Evolutionary conservation across 2,113 vertebrate genomes (phyloP).

Genomic region (Pavo muticus): DNA sequence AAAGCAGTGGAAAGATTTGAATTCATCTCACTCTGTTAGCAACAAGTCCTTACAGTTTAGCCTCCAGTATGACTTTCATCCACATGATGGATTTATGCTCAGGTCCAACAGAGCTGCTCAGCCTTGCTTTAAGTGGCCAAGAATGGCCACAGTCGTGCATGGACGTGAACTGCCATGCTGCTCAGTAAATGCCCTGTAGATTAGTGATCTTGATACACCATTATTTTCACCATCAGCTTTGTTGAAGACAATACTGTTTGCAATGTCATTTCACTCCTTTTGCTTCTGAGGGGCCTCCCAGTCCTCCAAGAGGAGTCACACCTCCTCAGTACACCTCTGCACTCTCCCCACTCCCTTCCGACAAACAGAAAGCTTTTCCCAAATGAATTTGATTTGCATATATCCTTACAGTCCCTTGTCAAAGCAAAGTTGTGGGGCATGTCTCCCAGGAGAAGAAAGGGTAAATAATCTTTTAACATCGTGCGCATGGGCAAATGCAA

Average conservation of each 20-base stretch:
- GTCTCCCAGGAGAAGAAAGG: background rate
- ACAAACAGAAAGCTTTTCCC: background rate
- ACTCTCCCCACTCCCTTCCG: background rate
- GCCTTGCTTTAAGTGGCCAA: background rate
- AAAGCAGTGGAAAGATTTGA: background rate
- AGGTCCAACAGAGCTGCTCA: background rate
- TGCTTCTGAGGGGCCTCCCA: background rate
- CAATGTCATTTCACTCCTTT: background rate
- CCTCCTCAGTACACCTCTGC: background rate
- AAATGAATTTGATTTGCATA: background rate
- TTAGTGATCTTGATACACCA: background rate
- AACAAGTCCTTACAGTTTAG: background rate
- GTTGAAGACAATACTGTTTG: background rate
- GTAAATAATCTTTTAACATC: background rate
- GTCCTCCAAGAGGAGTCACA: background rate
- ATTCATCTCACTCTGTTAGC: background rate
- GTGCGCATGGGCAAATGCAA: background rate
- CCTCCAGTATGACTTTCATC: background rate
- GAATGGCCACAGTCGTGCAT: fast-evolving
- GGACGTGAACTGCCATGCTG: background rate
- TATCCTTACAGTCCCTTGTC: background rate
- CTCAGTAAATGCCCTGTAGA: background rate
- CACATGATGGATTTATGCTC: background rate
- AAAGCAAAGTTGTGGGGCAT: background rate
- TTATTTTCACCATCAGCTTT: background rate